Evolutionary conservation across 1,140 invertebrate genomes (phyloP).

Genomic region (Macrocentrus cingulum): DNA sequence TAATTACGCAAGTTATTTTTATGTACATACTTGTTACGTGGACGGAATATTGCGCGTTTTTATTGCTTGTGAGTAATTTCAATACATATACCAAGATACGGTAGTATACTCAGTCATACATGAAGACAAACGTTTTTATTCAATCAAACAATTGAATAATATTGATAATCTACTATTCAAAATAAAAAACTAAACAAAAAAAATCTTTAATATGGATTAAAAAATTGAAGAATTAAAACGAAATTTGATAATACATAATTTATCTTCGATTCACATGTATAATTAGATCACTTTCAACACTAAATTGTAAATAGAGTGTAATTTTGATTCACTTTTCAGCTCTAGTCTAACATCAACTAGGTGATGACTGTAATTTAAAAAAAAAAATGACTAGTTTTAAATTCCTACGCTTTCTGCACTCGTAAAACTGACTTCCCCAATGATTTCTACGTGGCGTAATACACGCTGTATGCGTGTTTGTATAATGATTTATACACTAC

Average conservation of each 20-base stretch:
- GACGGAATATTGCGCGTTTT: conserved; percentile 30
- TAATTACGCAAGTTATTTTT: conserved; percentile 54
- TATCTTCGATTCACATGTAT: too few relatives aligned
- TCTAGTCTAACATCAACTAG: neutral
- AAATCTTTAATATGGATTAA: too few relatives aligned
- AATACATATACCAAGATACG: conserved; percentile 3
- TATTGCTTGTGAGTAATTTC: conserved; percentile 32
- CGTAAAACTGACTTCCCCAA: conserved; percentile 19
- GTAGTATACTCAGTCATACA: neutral
- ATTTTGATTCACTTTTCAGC: too few relatives aligned
- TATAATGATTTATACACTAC: conserved; percentile 4
- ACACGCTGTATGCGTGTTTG: conserved; percentile 30
- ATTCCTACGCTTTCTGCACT: conserved; percentile 46
- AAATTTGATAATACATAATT: too few relatives aligned
- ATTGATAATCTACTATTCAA: too few relatives aligned
- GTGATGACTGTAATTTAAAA: neutral
- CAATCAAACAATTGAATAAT: too few relatives aligned
- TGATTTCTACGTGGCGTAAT: conserved; percentile 40
- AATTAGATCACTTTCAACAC: too few relatives aligned
- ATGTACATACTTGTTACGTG: conserved; percentile 41
- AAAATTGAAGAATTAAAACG: too few relatives aligned
- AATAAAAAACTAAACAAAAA: too few relatives aligned
- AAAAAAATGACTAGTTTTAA: conserved; percentile 13
- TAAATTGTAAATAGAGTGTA: too few relatives aligned
- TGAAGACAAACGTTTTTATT: too few relatives aligned